Base-by-base conservation (phyloP, 2,888 invertebrate genomes). In the Philaethria dido region DNA sequence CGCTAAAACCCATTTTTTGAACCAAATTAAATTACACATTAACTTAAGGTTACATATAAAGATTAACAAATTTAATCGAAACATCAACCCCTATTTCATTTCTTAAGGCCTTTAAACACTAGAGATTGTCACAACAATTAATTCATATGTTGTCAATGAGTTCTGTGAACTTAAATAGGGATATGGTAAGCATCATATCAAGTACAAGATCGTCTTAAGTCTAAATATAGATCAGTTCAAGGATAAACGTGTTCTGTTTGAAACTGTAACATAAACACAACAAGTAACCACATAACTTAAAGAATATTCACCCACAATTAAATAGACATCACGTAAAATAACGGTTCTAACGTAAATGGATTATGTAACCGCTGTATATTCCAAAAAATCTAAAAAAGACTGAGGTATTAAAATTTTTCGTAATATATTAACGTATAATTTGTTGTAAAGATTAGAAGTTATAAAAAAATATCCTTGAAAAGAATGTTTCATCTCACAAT, bases 271-370 rank as follows among this genome's bases (percentile, higher is more conserved):
- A 71, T 73, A 75, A 75, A 75, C 73, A 73, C 70, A 72, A 69
- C 66, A 69, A 68, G 65, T 60, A 81, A 80, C 81, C 81, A 81
- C 77, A 75, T 77, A 74, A 73, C 75, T 72, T 72, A 66, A 75
- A 83, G 85, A 80, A 72, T 83, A 80, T 85, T 86, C 83, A 86
- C 83, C 86, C 75, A 80, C 80, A 83, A 88, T 87, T 86, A 87
- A 83, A 86, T 81, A 78, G 75, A 80, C 82, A 77, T 86, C 84
- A 84, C 77, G 80, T 81, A 77, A 80, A 77, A 75, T 48, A 39
- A 29, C n/a, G 36, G n/a, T 59, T 25, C 25, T 42, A 11, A 13
- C 22, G 14, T 44, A 14, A n/a, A 14, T 20, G 18, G 13, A 36
- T 55, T 36, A 36, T 55, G 18, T 20, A 36, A 55, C 14, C 2